Conservation (phyloP, 2,888 invertebrate genomes). For the Isotomurus palustris region DNA sequence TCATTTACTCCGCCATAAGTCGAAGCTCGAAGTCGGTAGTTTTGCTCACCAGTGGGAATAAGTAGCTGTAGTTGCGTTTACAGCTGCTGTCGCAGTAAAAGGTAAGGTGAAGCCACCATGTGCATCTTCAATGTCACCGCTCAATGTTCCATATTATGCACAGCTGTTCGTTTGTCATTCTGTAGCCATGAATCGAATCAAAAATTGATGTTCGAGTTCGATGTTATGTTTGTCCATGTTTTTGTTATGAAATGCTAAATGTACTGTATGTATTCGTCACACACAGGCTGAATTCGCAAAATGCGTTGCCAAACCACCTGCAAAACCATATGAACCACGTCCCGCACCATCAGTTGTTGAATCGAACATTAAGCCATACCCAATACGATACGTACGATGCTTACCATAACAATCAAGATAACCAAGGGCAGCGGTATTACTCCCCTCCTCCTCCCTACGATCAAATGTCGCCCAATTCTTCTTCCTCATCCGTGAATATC, state of each 20-base stretch:
- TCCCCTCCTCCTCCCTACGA: conserved; percentile 40
- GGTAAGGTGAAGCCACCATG: no score
- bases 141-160: background rate
- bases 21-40: no score
- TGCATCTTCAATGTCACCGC: background rate
- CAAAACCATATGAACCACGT: conserved; percentile 24
- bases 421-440: conserved; percentile 35
- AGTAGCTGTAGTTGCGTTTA: no score
- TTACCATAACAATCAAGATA: conserved; percentile 34
- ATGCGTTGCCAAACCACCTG: no score
- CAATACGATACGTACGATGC: conserved; percentile 41
- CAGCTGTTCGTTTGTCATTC: background rate
- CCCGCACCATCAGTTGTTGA: conserved; percentile 32
- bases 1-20: no score
- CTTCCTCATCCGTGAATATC: conserved; percentile 28
- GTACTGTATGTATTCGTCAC: no score
- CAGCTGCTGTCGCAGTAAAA: no score
- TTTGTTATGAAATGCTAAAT: conserved; percentile 4
- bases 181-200: no score
- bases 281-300: conserved; percentile 33
- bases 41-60: no score
- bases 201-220: no score
- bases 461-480: conserved; percentile 23
- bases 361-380: conserved; percentile 41
- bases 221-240: no score